Base-by-base conservation (phyloP, 2,113 vertebrate genomes). In the Hirundichthys speculiger region DNA sequence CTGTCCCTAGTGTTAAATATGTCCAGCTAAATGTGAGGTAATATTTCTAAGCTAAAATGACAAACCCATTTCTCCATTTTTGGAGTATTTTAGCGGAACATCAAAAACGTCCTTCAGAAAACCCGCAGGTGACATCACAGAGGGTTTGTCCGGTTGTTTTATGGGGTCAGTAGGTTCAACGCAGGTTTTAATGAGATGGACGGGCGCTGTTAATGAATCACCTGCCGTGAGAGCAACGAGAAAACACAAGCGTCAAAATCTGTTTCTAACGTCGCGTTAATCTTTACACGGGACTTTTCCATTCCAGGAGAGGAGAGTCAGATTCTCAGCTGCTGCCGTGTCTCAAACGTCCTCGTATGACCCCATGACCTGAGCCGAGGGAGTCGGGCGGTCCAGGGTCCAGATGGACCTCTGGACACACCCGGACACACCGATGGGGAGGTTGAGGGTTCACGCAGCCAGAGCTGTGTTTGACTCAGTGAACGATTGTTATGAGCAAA, bases 271-370 rank as follows among this genome's bases (percentile, higher is more conserved):
- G 14, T 2, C 22, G 22, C 3, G 0, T 22, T 16, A 13, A 45
- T n/a, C 21, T 24, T 13, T 14, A 21, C 14, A 8, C 21, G 46
- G 3, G 13, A 3, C 22, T 18, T 10, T 19, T 19, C 24, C n/a
- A 22, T 30, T 27, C 24, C 9, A 50, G 9, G n/a, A 45, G 43
- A 45, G 5, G 21, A 16, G 14, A 15, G 22, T 16, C 13, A 21
- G 13, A 22, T 14, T 49, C 27, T 27, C 11, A 9, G 18, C 19
- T 21, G 46, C 22, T 15, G 52, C 22, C 6, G 25, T 22, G 4
- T 34, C 64, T 76, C 19, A 49, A 60, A 49, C 42, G 49, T n/a
- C 40, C 19, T 52, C 60, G 69, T 15, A 48, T 64, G 40, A 69
- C 55, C 24, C 48, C 50, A 38, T 21, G 30, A 69, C 56, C n/a